phyloP scores from a whole-genome alignment of 2,113 vertebrate species.

The Martes martes region DNA sequence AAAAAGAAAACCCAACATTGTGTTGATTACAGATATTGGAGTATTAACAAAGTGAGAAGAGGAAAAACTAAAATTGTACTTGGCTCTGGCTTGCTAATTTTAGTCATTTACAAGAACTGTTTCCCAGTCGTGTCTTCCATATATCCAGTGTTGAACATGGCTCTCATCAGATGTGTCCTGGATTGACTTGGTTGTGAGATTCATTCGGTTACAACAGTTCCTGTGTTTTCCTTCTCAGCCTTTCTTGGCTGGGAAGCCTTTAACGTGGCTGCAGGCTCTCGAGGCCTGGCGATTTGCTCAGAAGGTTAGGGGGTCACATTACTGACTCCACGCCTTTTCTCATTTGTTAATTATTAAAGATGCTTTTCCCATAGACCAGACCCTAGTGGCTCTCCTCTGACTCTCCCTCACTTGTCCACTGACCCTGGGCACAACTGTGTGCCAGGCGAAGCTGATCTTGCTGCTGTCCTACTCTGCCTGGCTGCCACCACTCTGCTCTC shows the following conservation, averaged over 20 bases:
- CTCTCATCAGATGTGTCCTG: neutral
- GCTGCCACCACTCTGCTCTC: neutral
- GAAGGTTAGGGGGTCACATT: neutral
- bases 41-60: neutral
- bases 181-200: neutral
- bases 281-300: neutral
- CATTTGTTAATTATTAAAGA: conserved; percentile 42
- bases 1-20: neutral
- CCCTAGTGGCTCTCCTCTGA: neutral
- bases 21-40: neutral
- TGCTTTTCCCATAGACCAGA: neutral
- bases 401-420: neutral
- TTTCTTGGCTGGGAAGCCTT: neutral
- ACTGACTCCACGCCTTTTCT: neutral
- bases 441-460: neutral
- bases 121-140: neutral
- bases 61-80: neutral
- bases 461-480: neutral
- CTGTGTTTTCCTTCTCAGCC: neutral
- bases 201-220: neutral
- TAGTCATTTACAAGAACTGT: neutral
- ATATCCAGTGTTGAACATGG: neutral
- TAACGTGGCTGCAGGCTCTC: neutral
- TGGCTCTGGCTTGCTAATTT: neutral
- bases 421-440: neutral